Evolutionary conservation across 1,140 invertebrate species (phyloP).

Genomic region (Aphelenchoides fujianensis): DNA sequence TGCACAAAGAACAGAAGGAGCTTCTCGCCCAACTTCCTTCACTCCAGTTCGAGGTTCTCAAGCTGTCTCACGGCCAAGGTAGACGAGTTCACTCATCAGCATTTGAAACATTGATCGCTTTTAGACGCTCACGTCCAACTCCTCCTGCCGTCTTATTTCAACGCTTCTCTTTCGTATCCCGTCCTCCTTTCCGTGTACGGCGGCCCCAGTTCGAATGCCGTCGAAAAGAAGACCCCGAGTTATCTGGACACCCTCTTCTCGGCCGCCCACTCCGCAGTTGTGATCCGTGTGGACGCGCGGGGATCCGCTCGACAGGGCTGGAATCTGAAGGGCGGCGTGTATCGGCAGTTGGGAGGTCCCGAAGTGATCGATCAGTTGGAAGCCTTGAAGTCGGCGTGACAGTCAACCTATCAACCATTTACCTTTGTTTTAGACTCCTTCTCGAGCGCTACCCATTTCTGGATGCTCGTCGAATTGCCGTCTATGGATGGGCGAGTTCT

Average conservation of each 20-base stretch:
- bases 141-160: constrained; percentile 30
- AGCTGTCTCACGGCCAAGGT: constrained; percentile 21
- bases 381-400: constrained; percentile 22
- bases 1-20: constrained; percentile 7
- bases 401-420: constrained; percentile 30
- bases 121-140: constrained; percentile 30
- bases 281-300: constrained; percentile 32
- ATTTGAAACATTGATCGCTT: background rate
- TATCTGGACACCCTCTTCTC: constrained; percentile 3
- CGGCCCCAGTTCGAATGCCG: constrained; percentile 28
- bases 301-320: constrained; percentile 34
- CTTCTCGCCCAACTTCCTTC: constrained; percentile 2
- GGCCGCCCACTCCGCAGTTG: constrained; percentile 14
- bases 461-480: constrained; percentile 29
- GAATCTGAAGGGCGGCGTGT: constrained; percentile 27
- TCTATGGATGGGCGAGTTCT: constrained; percentile 29
- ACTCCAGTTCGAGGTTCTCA: constrained; percentile 19
- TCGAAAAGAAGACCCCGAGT: constrained; percentile 25
- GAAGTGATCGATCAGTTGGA: constrained; percentile 39
- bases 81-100: background rate
- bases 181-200: constrained; percentile 30
- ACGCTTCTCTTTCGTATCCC: constrained; percentile 25
- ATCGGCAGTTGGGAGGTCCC: constrained; percentile 33
- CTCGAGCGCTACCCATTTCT: constrained; percentile 25
- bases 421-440: constrained; percentile 27